These are phyloP conservation scores for Ellobius talpinus DNA, from an alignment of 2,113 vertebrate species.

Conservation along the genomic window DNA sequence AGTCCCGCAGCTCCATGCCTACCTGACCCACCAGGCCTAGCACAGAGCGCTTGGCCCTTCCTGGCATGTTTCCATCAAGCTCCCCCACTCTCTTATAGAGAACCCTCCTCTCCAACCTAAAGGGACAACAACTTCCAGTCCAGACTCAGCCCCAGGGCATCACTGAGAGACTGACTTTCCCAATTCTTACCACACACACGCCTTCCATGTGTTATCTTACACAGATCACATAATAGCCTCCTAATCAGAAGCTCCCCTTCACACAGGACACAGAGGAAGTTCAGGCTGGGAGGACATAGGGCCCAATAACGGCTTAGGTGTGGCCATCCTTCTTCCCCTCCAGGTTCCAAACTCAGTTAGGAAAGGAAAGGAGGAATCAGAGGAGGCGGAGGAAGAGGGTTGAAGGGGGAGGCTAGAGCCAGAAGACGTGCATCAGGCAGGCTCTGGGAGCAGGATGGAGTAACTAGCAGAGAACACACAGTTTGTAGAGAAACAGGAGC, in stretches of 20 bases:
- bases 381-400: not conserved
- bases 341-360: not conserved
- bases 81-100: not conserved
- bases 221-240: not conserved
- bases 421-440: not conserved
- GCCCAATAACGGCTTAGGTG: not conserved
- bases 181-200: not conserved
- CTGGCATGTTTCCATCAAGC: not conserved
- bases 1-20: not conserved
- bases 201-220: not conserved
- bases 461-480: not conserved
- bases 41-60: not conserved
- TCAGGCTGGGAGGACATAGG: not conserved
- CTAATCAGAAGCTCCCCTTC: not conserved
- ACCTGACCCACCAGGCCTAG: not conserved
- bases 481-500: not conserved
- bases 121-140: not conserved
- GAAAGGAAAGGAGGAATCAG: not conserved
- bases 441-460: not conserved
- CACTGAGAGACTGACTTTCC: not conserved
- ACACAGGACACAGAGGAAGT: not conserved
- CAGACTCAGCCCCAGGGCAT: not conserved
- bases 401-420: not conserved
- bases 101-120: not conserved
- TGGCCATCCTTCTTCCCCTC: not conserved